phyloP scores from a whole-genome alignment of 2,113 vertebrate species.

The Columba janthina region DNA sequence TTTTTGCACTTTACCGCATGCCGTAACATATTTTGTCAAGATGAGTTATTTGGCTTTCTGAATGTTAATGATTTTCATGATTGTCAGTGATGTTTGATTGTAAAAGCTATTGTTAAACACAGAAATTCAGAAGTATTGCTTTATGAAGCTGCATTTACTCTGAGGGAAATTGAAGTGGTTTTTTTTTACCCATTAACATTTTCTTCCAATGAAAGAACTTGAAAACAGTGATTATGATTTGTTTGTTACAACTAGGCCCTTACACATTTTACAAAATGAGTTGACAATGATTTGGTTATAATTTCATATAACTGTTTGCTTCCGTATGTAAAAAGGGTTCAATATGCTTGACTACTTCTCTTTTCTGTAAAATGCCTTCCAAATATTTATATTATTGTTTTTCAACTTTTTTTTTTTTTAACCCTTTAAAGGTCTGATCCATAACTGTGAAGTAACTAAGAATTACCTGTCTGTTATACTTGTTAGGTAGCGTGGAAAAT shows the following conservation, averaged over 20 bases:
- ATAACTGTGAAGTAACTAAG: neutral
- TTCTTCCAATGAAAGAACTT: neutral
- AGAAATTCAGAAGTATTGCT: neutral
- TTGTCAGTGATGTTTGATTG: neutral
- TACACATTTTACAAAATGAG: neutral
- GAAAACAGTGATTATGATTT: neutral
- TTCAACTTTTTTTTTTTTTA: neutral
- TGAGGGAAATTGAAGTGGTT: neutral
- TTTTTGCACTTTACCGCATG: constrained; percentile 3
- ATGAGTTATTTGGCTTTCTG: neutral
- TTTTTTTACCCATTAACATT: neutral
- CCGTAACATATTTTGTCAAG: constrained; percentile 1
- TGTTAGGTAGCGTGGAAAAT: neutral
- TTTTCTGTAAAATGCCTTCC: neutral
- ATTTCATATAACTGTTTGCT: neutral
- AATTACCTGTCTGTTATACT: neutral
- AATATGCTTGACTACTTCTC: neutral
- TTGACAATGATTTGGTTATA: neutral
- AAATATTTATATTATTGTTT: no score
- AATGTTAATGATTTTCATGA: constrained; percentile 35
- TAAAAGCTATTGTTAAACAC: constrained; percentile 32
- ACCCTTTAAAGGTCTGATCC: neutral
- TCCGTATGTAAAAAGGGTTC: neutral
- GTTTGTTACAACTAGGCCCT: neutral
- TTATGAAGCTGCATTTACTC: neutral